These are phyloP conservation scores for Sinocyclocheilus grahami DNA, from an alignment of 2,113 vertebrate genomes.

Conservation along the genomic window DNA sequence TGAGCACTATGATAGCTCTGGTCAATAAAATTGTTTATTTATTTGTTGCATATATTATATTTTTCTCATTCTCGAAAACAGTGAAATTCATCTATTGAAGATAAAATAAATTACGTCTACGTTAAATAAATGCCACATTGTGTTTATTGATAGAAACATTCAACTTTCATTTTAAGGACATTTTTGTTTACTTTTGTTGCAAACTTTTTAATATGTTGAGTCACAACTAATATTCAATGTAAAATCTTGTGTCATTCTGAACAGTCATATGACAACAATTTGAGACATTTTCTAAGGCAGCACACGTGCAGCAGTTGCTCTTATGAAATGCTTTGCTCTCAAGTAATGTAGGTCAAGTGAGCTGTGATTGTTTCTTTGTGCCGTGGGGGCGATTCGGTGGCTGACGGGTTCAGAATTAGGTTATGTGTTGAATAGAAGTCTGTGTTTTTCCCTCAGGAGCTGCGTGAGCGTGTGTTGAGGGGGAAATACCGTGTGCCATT, in stretches of 20 bases:
- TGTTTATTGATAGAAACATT: not conserved
- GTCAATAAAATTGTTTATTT: not conserved
- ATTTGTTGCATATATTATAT: not conserved
- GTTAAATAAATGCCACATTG: not conserved
- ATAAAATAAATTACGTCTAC: not conserved
- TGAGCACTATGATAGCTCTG: not conserved
- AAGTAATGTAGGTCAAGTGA: constrained; percentile 35
- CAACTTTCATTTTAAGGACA: not conserved
- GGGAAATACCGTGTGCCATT: constrained; percentile 96
- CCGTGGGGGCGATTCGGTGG: not conserved
- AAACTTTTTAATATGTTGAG: not conserved
- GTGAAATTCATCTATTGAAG: not conserved
- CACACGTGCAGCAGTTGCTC: not conserved
- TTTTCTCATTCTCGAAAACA: not conserved
- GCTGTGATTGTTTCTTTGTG: constrained; percentile 19
- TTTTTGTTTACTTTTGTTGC: not conserved
- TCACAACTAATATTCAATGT: not conserved
- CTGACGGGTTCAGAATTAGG: constrained; percentile 34
- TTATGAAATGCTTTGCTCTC: constrained; percentile 4
- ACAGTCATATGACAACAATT: not conserved
- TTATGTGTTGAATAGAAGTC: constrained; percentile 33
- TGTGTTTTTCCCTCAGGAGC: constrained; percentile 76
- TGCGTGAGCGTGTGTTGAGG: constrained; percentile 90
- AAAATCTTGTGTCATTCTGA: not conserved
- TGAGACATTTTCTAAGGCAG: not conserved